These are phyloP conservation scores for Parauchenoglanis ngamensis DNA, from an alignment of 2,797 vertebrate species.

Conservation along the genomic window DNA sequence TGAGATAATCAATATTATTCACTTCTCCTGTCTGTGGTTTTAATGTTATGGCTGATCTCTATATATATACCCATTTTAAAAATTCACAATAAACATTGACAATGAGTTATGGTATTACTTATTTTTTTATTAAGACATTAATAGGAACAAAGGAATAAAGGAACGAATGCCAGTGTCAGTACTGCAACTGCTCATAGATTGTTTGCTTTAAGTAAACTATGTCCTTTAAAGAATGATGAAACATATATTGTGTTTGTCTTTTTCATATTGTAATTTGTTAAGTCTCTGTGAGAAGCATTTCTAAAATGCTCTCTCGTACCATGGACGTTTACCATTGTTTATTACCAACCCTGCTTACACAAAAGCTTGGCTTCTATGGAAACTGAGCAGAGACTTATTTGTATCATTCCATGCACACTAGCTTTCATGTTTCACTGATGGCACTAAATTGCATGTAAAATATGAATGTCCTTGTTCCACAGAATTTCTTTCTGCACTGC, in stretches of 20 bases:
- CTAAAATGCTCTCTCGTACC: background rate
- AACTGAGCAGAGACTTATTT: constrained; percentile 12
- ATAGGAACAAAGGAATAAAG: background rate
- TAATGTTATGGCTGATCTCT: background rate
- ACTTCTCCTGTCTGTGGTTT: too few species aligned
- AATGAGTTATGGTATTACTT: too few species aligned
- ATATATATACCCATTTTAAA: background rate
- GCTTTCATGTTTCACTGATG: constrained; percentile 10
- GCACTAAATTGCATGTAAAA: constrained; percentile 11
- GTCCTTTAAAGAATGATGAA: background rate
- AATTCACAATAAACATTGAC: background rate
- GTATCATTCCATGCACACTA: background rate
- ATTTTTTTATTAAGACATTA: background rate
- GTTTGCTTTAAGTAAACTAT: background rate
- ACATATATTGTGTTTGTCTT: background rate
- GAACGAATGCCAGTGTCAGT: background rate
- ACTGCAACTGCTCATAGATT: background rate
- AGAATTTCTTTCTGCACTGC: background rate
- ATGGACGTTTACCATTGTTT: background rate
- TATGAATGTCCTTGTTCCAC: background rate
- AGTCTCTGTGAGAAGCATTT: background rate
- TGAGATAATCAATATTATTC: too few species aligned
- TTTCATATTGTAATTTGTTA: background rate
- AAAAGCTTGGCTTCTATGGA: constrained; percentile 15
- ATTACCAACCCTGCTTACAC: background rate